phyloP scores from a whole-genome alignment of 2,888 invertebrate genomes.

The Sympetrum striolatum region DNA sequence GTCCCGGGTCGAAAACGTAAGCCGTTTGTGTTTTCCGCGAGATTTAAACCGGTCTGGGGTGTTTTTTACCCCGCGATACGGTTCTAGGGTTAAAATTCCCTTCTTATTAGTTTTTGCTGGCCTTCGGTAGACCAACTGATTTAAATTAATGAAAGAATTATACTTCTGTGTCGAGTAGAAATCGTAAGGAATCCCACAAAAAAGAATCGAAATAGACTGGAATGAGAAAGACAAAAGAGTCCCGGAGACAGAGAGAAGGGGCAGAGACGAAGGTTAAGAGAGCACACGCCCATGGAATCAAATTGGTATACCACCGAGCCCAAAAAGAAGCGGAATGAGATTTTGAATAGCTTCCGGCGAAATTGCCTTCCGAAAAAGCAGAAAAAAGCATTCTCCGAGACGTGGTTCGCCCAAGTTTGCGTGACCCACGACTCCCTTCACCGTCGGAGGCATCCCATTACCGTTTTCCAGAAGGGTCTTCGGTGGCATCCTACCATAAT shows the following conservation, averaged over 20 bases:
- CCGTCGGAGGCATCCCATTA: not conserved
- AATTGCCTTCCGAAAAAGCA: not conserved
- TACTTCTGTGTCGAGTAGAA: too few species aligned
- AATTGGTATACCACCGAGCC: not conserved
- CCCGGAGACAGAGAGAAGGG: not conserved
- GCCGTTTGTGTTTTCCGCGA: too few species aligned
- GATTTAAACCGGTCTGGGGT: too few species aligned
- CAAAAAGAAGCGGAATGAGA: not conserved
- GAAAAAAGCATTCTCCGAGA: not conserved
- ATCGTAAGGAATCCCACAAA: too few species aligned
- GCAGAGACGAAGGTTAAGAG: too few species aligned
- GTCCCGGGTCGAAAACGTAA: too few species aligned
- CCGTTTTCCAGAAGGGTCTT: not conserved
- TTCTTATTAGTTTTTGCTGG: too few species aligned
- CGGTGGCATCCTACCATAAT: not conserved
- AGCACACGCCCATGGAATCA: not conserved
- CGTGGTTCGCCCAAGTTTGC: not conserved
- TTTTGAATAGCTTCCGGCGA: not conserved
- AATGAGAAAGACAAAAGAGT: not conserved
- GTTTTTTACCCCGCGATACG: too few species aligned
- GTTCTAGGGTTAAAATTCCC: too few species aligned
- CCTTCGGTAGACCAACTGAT: too few species aligned
- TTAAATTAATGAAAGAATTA: too few species aligned
- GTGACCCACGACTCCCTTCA: not conserved
- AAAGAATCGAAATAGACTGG: too few species aligned